A percentile compares a stretch with the other conserved stretches of the same genome.
Conservation (phyloP, 37 sponge, comb jelly and placozoan species). For the Eunapius fragilis region DNA sequence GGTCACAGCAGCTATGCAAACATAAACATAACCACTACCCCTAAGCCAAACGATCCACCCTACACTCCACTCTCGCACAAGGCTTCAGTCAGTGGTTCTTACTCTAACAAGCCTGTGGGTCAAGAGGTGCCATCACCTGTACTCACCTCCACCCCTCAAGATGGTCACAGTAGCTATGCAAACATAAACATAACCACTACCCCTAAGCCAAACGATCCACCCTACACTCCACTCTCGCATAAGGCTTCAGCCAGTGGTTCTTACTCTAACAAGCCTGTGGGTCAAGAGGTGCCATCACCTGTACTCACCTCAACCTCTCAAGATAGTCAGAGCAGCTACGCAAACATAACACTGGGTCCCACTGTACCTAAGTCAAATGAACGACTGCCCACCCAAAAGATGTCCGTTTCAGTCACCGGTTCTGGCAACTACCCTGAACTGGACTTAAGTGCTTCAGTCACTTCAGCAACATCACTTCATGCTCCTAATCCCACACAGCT, state of each 20-base stretch:
- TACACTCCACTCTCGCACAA: neutral
- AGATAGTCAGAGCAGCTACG: neutral
- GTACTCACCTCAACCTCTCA: neutral
- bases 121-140: too few species aligned
- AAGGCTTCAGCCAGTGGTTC: neutral
- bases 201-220: neutral
- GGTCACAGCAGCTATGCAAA: neutral
- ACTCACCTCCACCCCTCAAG: neutral
- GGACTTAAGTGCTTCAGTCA: neutral
- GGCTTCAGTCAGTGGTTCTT: neutral
- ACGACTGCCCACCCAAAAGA: neutral
- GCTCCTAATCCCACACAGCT: neutral
- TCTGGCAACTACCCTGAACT: slow-evolving; percentile 22
- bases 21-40: neutral
- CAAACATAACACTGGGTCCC: slow-evolving; percentile 4
- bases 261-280: neutral
- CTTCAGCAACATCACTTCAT: neutral
- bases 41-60: neutral
- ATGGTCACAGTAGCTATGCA: neutral
- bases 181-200: neutral
- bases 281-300: neutral
- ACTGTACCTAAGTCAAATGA: neutral
- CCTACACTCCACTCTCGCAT: neutral
- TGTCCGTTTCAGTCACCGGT: neutral
- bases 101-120: too few species aligned